phyloP scores from a whole-genome alignment of 2,888 invertebrate species.

The Serripes groenlandicus region DNA sequence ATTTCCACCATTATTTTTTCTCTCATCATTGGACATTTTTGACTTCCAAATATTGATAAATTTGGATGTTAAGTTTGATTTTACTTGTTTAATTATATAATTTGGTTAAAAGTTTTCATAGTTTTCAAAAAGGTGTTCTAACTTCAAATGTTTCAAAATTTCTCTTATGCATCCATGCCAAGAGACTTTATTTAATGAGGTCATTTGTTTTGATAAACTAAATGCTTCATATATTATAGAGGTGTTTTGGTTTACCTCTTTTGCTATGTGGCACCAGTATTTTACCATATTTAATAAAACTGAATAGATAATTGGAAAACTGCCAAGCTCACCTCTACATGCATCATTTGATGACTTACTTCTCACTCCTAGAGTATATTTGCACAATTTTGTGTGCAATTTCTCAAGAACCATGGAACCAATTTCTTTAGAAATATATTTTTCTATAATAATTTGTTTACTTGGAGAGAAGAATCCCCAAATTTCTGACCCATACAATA shows the following conservation, averaged over 20 bases:
- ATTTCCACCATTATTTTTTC: not conserved
- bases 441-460: not conserved
- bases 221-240: too few species aligned
- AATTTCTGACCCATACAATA: conserved; percentile 4
- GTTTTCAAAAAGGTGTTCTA: not conserved
- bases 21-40: not conserved
- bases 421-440: not conserved
- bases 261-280: too few species aligned
- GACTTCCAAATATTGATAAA: not conserved
- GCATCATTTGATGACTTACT: not conserved
- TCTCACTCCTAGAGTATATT: conserved; percentile 1
- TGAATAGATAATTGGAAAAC: not conserved
- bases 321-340: not conserved
- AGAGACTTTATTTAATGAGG: too few species aligned
- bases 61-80: not conserved
- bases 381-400: not conserved
- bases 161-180: not conserved
- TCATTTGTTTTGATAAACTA: too few species aligned
- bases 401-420: not conserved
- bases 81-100: not conserved
- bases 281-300: conserved; percentile 9
- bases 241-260: too few species aligned
- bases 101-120: not conserved
- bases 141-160: not conserved
- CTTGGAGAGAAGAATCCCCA: not conserved